These are phyloP conservation scores for Hirudinaria manillensis DNA, from an alignment of 2,888 invertebrate species.

Conservation along the genomic window DNA sequence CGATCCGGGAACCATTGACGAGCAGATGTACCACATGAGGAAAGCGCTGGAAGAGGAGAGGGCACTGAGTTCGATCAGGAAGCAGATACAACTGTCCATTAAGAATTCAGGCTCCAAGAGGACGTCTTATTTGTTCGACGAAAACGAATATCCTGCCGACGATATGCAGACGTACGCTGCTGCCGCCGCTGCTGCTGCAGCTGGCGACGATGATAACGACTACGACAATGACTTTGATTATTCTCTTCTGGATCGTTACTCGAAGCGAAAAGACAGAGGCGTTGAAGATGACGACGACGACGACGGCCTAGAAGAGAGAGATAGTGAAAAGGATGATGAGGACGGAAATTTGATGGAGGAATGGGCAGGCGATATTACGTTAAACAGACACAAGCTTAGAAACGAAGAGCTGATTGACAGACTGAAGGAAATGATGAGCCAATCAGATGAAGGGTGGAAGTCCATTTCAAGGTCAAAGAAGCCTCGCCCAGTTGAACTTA, in stretches of 20 bases:
- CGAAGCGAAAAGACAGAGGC: background rate
- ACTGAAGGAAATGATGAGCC: background rate
- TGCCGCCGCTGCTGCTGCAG: too few species aligned
- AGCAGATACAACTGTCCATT: background rate
- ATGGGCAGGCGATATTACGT: background rate
- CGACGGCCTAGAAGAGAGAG: background rate
- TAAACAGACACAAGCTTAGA: background rate
- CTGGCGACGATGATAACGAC: background rate
- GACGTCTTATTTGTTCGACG: background rate
- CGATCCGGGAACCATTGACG: background rate
- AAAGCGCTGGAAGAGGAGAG: slow-evolving; percentile 27
- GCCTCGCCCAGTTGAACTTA: background rate
- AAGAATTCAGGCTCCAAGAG: background rate
- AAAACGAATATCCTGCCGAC: background rate
- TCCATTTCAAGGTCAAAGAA: background rate
- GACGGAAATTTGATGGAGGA: slow-evolving; percentile 8
- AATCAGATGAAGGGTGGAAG: background rate
- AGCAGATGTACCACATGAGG: slow-evolving; percentile 31
- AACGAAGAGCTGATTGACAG: slow-evolving; percentile 8
- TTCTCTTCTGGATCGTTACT: background rate
- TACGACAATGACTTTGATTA: background rate
- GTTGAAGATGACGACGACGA: slow-evolving; percentile 18
- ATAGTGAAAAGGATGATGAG: slow-evolving; percentile 16
- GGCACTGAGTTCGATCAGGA: background rate
- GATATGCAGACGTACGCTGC: background rate